phyloP scores from a whole-genome alignment of 1,140 invertebrate species.

The Drosophila albomicans region DNA sequence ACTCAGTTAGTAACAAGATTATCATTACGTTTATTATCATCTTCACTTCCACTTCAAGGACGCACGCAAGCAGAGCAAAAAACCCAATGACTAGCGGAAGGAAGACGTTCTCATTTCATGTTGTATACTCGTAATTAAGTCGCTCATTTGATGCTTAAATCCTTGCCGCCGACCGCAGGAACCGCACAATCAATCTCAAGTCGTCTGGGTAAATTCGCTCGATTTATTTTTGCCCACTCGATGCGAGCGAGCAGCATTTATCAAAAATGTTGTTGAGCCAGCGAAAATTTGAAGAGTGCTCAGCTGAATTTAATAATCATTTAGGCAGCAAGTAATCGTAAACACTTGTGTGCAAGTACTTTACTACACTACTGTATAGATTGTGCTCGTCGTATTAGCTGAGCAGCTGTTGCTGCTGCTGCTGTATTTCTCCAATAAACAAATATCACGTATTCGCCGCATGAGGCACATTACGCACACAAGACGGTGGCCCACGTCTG shows the following conservation, averaged over 20 bases:
- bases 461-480: constrained; percentile 42
- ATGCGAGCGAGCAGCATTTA: constrained; percentile 52
- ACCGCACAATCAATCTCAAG: constrained; percentile 70
- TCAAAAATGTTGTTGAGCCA: constrained; percentile 44
- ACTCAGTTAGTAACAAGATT: constrained; percentile 49
- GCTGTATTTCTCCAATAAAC: constrained; percentile 28
- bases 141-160: constrained; percentile 40
- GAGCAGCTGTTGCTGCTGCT: constrained; percentile 28
- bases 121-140: constrained; percentile 42
- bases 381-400: background rate
- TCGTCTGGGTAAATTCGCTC: constrained; percentile 43
- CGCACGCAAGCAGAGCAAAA: background rate
- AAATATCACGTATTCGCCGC: constrained; percentile 71
- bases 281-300: constrained; percentile 15
- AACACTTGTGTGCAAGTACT: constrained; percentile 2
- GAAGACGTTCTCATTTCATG: constrained; percentile 27
- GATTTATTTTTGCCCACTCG: constrained; percentile 2
- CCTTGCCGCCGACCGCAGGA: constrained; percentile 38
- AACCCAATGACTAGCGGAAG: constrained; percentile 16
- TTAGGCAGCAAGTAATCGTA: background rate
- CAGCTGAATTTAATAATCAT: constrained; percentile 26
- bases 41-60: constrained; percentile 34
- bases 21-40: constrained; percentile 55
- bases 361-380: constrained; percentile 16
- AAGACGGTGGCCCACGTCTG: constrained; percentile 43